Percentiles rank a stretch among this genome's conserved stretches.
Conservation (phyloP, 2,888 invertebrate species). For the Amiota communis region DNA sequence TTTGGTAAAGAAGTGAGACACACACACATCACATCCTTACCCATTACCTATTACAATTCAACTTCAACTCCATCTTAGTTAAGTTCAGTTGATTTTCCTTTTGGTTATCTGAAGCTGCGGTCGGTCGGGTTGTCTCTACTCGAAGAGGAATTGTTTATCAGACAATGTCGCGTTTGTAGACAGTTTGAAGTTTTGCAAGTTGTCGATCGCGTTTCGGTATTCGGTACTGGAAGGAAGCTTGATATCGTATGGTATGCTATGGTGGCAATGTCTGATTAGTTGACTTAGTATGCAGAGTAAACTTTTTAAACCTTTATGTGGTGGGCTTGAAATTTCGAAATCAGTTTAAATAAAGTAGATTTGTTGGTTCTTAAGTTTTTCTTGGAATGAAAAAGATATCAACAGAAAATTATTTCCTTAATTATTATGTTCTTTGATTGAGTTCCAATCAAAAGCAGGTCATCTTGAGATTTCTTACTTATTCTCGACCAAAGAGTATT, state of each 20-base stretch:
- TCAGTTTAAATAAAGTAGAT: neutral
- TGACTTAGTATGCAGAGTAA: neutral
- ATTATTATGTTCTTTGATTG: neutral
- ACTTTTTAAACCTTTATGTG: too few relatives aligned
- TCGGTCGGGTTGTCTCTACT: slow-evolving; percentile 34
- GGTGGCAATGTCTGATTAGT: slow-evolving; percentile 6
- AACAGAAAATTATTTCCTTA: neutral
- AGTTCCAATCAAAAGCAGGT: slow-evolving; percentile 10
- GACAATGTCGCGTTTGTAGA: slow-evolving; percentile 65
- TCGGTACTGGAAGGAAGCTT: neutral
- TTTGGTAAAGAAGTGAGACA: too few relatives aligned
- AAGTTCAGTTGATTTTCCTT: slow-evolving; percentile 38
- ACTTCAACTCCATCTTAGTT: slow-evolving; percentile 26
- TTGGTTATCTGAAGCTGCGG: slow-evolving; percentile 36
- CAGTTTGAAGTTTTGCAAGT: slow-evolving; percentile 69
- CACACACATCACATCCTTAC: too few relatives aligned
- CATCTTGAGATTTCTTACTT: slow-evolving; percentile 5
- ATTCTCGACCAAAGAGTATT: neutral
- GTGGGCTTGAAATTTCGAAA: neutral
- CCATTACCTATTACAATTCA: too few relatives aligned
- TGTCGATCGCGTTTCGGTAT: slow-evolving; percentile 53
- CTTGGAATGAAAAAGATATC: neutral
- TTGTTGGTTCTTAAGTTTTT: too few relatives aligned
- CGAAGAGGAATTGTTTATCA: slow-evolving; percentile 59
- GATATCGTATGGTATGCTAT: too few relatives aligned